Evolutionary conservation across 2,113 vertebrate genomes (phyloP), one percentile per base, ranked within the genome.

Genomic region (Mesitornis unicolor): DNA sequence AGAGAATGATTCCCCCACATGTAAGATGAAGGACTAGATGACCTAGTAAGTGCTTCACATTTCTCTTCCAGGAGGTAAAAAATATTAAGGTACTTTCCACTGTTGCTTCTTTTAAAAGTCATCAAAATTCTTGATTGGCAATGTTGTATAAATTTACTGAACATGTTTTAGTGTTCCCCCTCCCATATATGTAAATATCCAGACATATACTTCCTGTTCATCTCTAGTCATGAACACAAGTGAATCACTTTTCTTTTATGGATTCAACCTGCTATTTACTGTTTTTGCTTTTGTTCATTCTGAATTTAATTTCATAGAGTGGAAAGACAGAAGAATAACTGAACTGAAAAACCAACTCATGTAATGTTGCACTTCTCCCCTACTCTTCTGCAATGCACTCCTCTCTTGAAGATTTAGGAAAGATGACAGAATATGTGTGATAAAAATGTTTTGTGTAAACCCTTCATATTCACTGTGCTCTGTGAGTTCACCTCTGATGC

Each of bases 401-500:
- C 12, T 78, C 36, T 26, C 69, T 71, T 75, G 51, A 76, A 87
- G 13, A 21, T 57, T 92, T 64, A 82, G 57, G 28, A 54, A 76
- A 89, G 56, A 75, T 45, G 47, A 89, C 51, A 64, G 89, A 61
- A 59, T 51, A 82, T 38, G 42, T n/a, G 35, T 57, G 25, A 51
- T 43, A 61, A 88, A 89, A 92, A 64, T 88, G 65, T 79, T 59
- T 28, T 48, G 56, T 71, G 61, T 78, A 85, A 86, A 33, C 21
- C 83, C 21, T 71, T 90, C 80, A 38, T 68, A 75, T 61, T 74
- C 15, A 43, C 29, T 67, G 38, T 69, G 31, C 8, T 50, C 50
- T 75, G 45, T 73, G 70, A 68, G 61, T 94, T 73, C 92, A 92
- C 54, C 81, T 91, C 84, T 73, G 3, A 70, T 92, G 69, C 95